Percentiles rank a stretch among this genome's conserved stretches.
Conservation (phyloP, 2,797 vertebrate species). For the Anas georgica region DNA sequence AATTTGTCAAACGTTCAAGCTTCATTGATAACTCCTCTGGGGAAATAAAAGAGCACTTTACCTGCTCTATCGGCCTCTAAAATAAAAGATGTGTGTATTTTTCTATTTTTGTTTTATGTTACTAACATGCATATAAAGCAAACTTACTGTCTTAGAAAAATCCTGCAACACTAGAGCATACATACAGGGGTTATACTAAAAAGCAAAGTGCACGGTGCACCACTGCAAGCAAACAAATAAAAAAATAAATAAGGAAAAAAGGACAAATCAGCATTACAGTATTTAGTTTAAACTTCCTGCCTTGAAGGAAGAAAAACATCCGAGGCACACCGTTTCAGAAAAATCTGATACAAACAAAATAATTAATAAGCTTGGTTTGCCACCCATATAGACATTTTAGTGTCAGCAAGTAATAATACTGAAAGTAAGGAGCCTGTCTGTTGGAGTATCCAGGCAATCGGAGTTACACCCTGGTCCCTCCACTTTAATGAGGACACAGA, state of each 20-base stretch:
- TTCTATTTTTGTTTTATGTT: not conserved
- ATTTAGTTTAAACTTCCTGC: slow-evolving; percentile 52
- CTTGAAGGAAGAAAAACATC: slow-evolving; percentile 56
- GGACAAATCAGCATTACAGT: not conserved
- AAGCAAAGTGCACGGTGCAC: not conserved
- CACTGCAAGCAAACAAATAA: not conserved
- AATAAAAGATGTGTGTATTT: not conserved
- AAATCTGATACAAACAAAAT: slow-evolving; percentile 61
- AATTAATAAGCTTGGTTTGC: slow-evolving; percentile 49
- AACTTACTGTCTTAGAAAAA: not conserved
- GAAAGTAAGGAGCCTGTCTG: slow-evolving; percentile 3
- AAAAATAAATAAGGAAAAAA: not conserved
- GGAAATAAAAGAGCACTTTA: not conserved
- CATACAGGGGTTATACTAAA: not conserved
- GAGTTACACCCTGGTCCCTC: slow-evolving; percentile 46
- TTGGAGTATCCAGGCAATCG: not conserved
- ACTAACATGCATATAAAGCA: not conserved
- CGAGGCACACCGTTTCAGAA: slow-evolving; percentile 38
- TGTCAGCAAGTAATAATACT: not conserved
- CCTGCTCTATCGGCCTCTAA: not conserved
- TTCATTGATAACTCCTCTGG: not conserved
- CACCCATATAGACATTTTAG: slow-evolving; percentile 12
- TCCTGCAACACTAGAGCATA: not conserved
- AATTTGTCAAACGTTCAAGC: not conserved
- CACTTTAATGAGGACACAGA: slow-evolving; percentile 27